Evolutionary conservation across 2,113 vertebrate species (phyloP).

Genomic region (Ramphastos sulfuratus): DNA sequence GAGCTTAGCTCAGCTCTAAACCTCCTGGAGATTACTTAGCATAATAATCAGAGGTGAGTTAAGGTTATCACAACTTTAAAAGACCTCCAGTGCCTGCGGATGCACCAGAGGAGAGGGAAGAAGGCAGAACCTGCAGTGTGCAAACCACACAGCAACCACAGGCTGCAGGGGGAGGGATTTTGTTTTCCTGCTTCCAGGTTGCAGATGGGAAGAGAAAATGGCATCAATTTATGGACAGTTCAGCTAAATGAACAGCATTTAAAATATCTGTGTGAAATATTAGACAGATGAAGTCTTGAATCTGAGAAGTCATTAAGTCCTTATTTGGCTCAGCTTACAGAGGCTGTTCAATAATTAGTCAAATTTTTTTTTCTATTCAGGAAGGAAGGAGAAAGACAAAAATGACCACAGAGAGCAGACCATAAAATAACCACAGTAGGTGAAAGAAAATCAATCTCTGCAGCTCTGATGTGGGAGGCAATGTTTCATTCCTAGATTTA

Average conservation of each 20-base stretch:
- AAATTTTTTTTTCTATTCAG: background rate
- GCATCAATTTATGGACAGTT: constrained; percentile 12
- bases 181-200: constrained; percentile 21
- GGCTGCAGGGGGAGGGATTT: background rate
- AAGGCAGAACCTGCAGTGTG: background rate
- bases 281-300: background rate
- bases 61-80: background rate
- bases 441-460: background rate
- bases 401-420: constrained; percentile 8
- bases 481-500: constrained; percentile 16
- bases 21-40: background rate
- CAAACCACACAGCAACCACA: background rate
- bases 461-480: background rate
- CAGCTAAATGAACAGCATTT: background rate
- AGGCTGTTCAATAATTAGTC: constrained; percentile 32
- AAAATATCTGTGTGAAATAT: background rate
- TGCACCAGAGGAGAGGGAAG: background rate
- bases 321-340: constrained; percentile 18
- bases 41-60: background rate
- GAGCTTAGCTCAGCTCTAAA: background rate
- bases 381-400: constrained; percentile 11
- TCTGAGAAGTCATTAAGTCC: constrained; percentile 30
- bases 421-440: background rate
- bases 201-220: constrained; percentile 4
- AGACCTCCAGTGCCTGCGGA: background rate